Evolutionary conservation across 2,888 invertebrate species (phyloP), one percentile per base, ranked within the genome.

Genomic region (Epinotia demarniana): DNA sequence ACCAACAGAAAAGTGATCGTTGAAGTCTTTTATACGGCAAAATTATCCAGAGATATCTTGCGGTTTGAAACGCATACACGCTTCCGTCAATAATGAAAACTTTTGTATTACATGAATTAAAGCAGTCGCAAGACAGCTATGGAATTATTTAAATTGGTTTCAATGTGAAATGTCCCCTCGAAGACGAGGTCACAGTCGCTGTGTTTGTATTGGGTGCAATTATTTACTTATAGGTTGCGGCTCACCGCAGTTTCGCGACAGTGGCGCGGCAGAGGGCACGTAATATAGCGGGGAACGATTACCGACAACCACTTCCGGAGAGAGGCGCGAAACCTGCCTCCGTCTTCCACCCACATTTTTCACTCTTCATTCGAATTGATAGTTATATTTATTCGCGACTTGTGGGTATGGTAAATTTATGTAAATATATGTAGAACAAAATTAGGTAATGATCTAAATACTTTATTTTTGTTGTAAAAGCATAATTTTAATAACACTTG

Each of bases 301-400:
- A 87, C 70, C 84, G 84, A 73, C 78, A 76, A 90, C 93, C 92
- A 78, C 92, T 90, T 92, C 93, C 92, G 89, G 85, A 76, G 82
- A 78, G 84, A 91, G 90, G 92, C 88, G 93, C 83, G 88, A 91
- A 89, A 85, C 84, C 85, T 83, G 81, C 82, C 82, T 80, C 78
- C 77, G 78, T 81, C 77, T 79, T 78, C 72, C 73, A 77, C 76
- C 69, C 78, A 77, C 64, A 60, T 63, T 77, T 74, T 55, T 68
- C 62, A 72, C 66, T 62, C 64, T 64, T 43, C 71, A 73, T 73
- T 53, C 69, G 69, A 8, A 39, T 9, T 39, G 39, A 39, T 39
- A 39, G 9, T 39, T 39, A 39, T 9, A 39, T 33, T 33, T 33
- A 33, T 39, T 39, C 39, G 39, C 39, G 39, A 39, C 39, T 39